Evolutionary conservation across 2,888 invertebrate species (phyloP), one percentile per base, ranked within the genome.

Genomic region (Orchestes rusci): DNA sequence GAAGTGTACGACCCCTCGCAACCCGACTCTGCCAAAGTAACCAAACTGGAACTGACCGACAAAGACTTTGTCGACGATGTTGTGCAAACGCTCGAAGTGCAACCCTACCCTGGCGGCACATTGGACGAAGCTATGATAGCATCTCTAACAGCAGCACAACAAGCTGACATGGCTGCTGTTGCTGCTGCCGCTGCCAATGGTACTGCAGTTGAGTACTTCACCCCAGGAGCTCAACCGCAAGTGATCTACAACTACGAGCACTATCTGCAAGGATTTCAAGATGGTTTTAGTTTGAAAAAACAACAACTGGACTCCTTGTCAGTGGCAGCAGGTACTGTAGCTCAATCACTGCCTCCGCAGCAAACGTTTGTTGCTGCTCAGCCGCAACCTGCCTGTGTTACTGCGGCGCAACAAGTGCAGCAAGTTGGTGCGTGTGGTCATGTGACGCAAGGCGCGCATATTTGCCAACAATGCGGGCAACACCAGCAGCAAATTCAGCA

Each of bases 11-110:
- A 65, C 48, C 61, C 59, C 39, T 57, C 59, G 33, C 58, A 58
- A 59, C 41, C 33, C 3, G 41, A 41, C 35, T 45, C 39, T 3
- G 33, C 49, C 27, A 58, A 58, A 53, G 59, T 58, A 19, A 55
- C 58, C 32, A 60, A 60, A 50, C 45, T 59, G 39, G 59, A 61
- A 50, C 48, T 63, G 38, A 48, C 58, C 16, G 62, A 64, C 18
- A 62, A 65, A 53, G 65, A 65, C 52, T 64, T 63, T 49, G 55
- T 63, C 4, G 69, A 69, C 49, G 69, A 69, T 53, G 65, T 68
- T 15, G 66, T 67, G 20, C 65, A 67, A 54, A 63, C 65, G 16
- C 54, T 75, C 43, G 73, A 74, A 64, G 66, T 65, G 45, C 68
- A 61, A 52, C 65, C 61, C 3, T 68, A 64, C 51, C 59, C 65